Conservation (phyloP, 2,888 invertebrate genomes). For the Ectobius pallidus region DNA sequence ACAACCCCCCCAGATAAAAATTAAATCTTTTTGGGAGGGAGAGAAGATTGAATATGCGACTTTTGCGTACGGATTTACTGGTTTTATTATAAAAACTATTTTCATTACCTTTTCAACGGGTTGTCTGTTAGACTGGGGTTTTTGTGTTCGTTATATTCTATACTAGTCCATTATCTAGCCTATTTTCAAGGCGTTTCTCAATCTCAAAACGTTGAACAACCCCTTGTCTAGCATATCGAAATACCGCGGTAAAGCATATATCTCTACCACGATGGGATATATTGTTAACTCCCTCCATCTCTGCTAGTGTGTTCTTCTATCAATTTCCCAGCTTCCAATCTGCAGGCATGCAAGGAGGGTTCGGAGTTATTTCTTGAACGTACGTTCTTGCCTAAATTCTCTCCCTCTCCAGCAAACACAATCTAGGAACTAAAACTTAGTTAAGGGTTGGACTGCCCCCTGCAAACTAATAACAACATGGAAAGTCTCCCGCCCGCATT, state of each 20-base stretch:
- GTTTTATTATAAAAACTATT: too few species aligned
- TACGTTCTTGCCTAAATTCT: neutral
- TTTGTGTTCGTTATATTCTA: too few species aligned
- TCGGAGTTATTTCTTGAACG: conserved; percentile 26
- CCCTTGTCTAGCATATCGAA: too few species aligned
- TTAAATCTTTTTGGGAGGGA: too few species aligned
- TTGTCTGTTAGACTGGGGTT: too few species aligned
- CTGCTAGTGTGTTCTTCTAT: neutral
- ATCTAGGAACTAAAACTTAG: conserved; percentile 36
- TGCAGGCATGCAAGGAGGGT: conserved; percentile 16
- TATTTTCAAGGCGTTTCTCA: too few species aligned
- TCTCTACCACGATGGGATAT: neutral
- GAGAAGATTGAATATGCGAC: too few species aligned
- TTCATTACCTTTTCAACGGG: too few species aligned
- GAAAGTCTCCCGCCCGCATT: neutral
- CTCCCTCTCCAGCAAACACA: conserved; percentile 26
- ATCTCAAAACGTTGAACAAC: too few species aligned
- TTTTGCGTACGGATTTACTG: too few species aligned
- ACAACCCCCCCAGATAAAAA: too few species aligned
- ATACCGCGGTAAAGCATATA: neutral
- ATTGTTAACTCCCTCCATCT: neutral
- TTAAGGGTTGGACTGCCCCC: conserved; percentile 24
- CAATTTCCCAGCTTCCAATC: conserved; percentile 35
- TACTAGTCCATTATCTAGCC: too few species aligned
- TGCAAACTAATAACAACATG: conserved; percentile 33